Evolutionary conservation across 2,113 vertebrate genomes (phyloP), one percentile per base, ranked within the genome.

Genomic region (Xenopus borealis): DNA sequence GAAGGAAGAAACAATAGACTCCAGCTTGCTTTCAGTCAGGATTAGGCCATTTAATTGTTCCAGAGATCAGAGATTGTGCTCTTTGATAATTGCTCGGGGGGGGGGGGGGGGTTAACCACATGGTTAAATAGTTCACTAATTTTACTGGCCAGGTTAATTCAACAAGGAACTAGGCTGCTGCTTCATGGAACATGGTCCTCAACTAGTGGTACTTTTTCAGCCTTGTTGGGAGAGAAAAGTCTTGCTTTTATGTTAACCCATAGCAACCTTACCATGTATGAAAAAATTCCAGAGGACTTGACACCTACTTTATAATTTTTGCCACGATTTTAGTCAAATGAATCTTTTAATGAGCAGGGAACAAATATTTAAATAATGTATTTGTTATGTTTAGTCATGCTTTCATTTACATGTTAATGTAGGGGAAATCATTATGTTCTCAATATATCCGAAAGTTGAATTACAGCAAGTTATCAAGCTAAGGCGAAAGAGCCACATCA

Each of bases 1-100:
- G 75, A 80, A 79, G 63, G 13, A 67, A 79, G 72, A 79, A 76
- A 84, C 74, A 59, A 83, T 55, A 50, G 13, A 78, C 79, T 78
- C 47, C 66, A 82, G 83, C 85, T 86, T 84, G 86, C 89, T 88
- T 89, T 89, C 82, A 82, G 46, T 69, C 10, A 0, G 59, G 85
- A 87, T 90, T 88, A 86, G 82, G 66, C 0, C 44, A 78, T 83
- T 78, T 83, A 82, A 88, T 87, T 88, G 84, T 81, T 75, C 78
- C 4, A 0, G 66, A 81, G 82, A 88, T 81, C 82, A 79, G 68
- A 79, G 72, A 79, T 65, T 76, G 79, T 14, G 16, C 72, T 70
- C 59, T 75, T 72, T 81, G 63, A 83, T 88, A 87, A 86, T 86
- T 85, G 86, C 79, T 78, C 70, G 83, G 67, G 63, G 27, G n/a